phyloP scores from a whole-genome alignment of 2,113 vertebrate genomes.

The Dolichallabes microphthalmus region DNA sequence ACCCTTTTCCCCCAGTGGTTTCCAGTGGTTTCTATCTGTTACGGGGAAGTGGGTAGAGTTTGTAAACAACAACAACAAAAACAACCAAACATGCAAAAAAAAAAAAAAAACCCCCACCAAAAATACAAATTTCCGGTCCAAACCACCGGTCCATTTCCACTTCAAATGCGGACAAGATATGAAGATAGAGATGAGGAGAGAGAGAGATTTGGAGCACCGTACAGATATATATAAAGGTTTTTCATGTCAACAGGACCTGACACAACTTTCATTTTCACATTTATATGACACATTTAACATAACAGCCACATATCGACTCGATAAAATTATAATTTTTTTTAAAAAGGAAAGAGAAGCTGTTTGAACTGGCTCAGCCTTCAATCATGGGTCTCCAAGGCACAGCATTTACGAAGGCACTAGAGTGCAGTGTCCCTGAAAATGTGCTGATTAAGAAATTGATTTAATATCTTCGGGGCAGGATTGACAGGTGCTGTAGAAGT shows the following conservation, averaged over 20 bases:
- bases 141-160: background rate
- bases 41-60: too few relatives aligned
- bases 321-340: background rate
- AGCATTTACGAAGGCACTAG: background rate
- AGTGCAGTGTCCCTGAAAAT: conserved; percentile 27
- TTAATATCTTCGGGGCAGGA: conserved; percentile 49
- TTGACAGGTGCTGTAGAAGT: conserved; percentile 34
- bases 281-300: background rate
- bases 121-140: too few relatives aligned
- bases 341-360: background rate
- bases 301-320: background rate
- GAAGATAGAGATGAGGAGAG: background rate
- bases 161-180: too few relatives aligned
- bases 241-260: background rate
- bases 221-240: background rate
- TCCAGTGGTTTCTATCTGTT: too few relatives aligned
- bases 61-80: too few relatives aligned
- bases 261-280: background rate
- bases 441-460: conserved; percentile 46
- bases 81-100: too few relatives aligned
- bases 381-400: background rate
- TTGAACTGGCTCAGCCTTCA: conserved; percentile 3
- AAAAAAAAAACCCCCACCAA: too few relatives aligned
- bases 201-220: background rate
- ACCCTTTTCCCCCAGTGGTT: too few relatives aligned